phyloP scores from a whole-genome alignment of 2,888 invertebrate genomes.

The Aphodius granarius region DNA sequence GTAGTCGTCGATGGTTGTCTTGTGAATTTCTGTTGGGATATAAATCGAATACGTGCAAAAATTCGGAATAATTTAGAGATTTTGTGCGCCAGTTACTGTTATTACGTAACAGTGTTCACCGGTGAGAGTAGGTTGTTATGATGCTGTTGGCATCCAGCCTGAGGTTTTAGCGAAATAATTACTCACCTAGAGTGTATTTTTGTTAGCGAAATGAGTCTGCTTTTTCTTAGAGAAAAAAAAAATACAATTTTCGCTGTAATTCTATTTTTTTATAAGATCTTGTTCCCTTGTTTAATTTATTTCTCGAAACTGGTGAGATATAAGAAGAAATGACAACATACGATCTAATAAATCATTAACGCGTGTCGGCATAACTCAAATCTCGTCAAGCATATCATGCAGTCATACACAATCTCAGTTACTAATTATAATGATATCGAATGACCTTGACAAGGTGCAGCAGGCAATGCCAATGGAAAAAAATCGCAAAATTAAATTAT shows the following conservation, averaged over 20 bases:
- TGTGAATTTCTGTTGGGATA: neutral
- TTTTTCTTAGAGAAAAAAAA: no score
- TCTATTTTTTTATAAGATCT: no score
- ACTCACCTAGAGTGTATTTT: neutral
- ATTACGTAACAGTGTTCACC: neutral
- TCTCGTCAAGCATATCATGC: neutral
- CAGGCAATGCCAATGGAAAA: neutral
- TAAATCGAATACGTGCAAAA: neutral
- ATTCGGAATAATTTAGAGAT: neutral
- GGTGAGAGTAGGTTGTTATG: neutral
- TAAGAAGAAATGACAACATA: neutral
- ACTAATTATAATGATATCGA: neutral
- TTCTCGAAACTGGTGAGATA: no score
- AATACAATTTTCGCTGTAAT: no score
- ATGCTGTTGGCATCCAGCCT: neutral
- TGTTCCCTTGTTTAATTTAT: no score
- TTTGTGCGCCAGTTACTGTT: neutral
- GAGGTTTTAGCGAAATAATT: neutral
- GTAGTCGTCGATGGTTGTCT: neutral
- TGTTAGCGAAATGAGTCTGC: no score
- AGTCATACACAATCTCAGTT: neutral
- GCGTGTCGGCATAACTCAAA: neutral
- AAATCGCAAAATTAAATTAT: neutral
- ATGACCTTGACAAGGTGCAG: neutral
- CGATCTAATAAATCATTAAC: neutral